Base-by-base conservation (phyloP, 2,888 invertebrate species). In the Andrena haemorrhoa region DNA sequence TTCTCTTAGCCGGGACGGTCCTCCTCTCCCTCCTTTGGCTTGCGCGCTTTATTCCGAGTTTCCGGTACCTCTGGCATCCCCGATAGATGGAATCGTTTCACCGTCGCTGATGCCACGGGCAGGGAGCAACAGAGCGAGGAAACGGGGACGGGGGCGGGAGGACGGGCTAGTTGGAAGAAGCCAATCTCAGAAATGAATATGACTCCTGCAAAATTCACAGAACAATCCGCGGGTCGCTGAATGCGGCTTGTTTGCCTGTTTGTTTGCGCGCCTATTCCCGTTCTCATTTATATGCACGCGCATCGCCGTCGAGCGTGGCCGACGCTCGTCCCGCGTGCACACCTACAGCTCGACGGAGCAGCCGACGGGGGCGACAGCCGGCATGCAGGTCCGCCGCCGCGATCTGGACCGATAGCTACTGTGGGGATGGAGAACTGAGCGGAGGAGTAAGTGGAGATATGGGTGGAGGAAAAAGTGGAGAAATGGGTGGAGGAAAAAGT, bases 201-300 rank as follows among this genome's bases (percentile, higher is more conserved):
- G 87, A 85, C 86, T 87, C 58, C 81, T 91, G 89, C 86, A 91
- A 91, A 91, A 91, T 91, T 91, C 90, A 91, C 85, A 81, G 86
- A 83, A 88, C 87, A 87, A 88, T 86, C 83, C 90, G 81, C 85
- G 86, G 68, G 66, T 81, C 82, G 83, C 73, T 90, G 90, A 89
- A 89, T 90, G 88, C 64, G 84, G 81, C 85, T 85, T 88, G 88
- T 87, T 89, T 91, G 91, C 91, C 89, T 90, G 92, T 92, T 92
- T 92, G 91, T 92, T 92, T 92, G 91, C 88, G 85, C 88, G 90
- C 88, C 90, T 90, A 90, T 90, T 92, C 88, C 90, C 89, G 87
- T 83, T 86, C 90, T 91, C 92, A 88, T 92, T 90, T 92, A 89
- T 92, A 92, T 92, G 91, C 92, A 92, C 86, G 85, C 87, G 77